Conservation (phyloP, 2,113 vertebrate genomes). For the Scophthalmus maximus region DNA sequence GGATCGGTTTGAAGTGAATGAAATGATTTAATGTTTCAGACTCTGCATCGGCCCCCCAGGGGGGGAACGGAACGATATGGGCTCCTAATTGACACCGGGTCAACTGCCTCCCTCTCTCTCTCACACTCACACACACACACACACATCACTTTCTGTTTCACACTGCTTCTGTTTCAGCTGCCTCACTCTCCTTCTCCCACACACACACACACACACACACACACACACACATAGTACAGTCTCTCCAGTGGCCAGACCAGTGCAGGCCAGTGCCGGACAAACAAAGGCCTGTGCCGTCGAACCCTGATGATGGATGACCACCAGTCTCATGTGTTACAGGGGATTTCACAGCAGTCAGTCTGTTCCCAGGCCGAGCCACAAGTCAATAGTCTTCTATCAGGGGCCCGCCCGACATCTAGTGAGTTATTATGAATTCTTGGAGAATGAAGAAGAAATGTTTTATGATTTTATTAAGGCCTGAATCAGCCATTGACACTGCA, state of each 20-base stretch:
- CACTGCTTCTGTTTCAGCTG: constrained; percentile 61
- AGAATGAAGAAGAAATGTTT: constrained; percentile 35
- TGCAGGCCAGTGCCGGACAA: constrained; percentile 40
- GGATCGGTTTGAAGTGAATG: constrained; percentile 69
- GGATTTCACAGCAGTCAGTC: constrained; percentile 71
- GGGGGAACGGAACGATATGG: constrained; percentile 73
- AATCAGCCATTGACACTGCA: constrained; percentile 48
- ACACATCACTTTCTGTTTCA: constrained; percentile 29
- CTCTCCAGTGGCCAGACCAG: constrained; percentile 48
- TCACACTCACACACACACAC: constrained; percentile 38
- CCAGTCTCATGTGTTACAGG: constrained; percentile 57
- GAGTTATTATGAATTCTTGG: constrained; percentile 26
- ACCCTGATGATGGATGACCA: constrained; percentile 70
- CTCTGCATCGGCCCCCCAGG: constrained; percentile 65
- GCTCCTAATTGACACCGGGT: constrained; percentile 80
- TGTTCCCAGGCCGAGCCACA: constrained; percentile 69
- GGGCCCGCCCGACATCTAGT: constrained; percentile 8
- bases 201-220: constrained; percentile 1
- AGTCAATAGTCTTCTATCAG: constrained; percentile 59
- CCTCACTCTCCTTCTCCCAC: constrained; percentile 10
- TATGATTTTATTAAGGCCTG: constrained; percentile 54
- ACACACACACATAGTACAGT: constrained; percentile 43
- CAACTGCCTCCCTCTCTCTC: constrained; percentile 65
- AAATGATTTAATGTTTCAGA: constrained; percentile 81
- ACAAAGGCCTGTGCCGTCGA: constrained; percentile 74